A percentile compares a stretch with the other conserved stretches of the same genome.
These are phyloP conservation scores for Chaunax sp. DNA, from an alignment of 2,797 vertebrate genomes.

Conservation along the genomic window DNA sequence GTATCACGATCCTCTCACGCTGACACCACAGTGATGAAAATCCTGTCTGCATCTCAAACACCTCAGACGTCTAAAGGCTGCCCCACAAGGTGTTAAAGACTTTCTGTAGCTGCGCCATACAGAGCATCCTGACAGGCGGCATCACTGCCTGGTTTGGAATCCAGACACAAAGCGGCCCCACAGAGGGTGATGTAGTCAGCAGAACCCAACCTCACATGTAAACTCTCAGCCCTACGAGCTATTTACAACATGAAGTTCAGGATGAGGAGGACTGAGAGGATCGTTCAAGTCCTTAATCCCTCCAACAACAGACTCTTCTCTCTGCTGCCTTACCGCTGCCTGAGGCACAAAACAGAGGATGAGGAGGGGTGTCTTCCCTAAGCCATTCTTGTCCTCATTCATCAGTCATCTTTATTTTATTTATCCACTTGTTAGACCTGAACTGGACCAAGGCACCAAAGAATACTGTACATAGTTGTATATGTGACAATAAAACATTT, in stretches of 20 bases:
- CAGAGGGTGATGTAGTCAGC: background rate
- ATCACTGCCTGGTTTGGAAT: background rate
- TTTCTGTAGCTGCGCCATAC: background rate
- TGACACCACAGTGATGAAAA: background rate
- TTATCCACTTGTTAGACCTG: no score
- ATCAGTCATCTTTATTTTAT: background rate
- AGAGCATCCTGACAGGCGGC: background rate
- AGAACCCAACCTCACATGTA: background rate
- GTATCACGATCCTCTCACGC: no score
- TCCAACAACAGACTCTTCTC: background rate
- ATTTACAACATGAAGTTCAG: background rate
- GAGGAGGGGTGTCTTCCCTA: background rate
- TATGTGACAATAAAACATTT: no score
- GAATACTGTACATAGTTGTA: background rate
- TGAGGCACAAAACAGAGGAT: background rate
- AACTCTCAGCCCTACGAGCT: background rate
- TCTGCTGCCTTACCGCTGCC: no score
- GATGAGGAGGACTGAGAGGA: background rate
- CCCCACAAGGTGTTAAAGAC: background rate
- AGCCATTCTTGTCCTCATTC: background rate
- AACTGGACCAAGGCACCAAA: no score
- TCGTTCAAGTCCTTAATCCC: background rate
- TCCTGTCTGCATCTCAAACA: background rate
- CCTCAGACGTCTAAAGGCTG: background rate
- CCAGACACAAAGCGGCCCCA: background rate